Percentiles rank a stretch among this genome's conserved stretches.
Evolutionary conservation across 2,888 invertebrate genomes (phyloP).

Genomic region (Phytoseiulus persimilis): DNA sequence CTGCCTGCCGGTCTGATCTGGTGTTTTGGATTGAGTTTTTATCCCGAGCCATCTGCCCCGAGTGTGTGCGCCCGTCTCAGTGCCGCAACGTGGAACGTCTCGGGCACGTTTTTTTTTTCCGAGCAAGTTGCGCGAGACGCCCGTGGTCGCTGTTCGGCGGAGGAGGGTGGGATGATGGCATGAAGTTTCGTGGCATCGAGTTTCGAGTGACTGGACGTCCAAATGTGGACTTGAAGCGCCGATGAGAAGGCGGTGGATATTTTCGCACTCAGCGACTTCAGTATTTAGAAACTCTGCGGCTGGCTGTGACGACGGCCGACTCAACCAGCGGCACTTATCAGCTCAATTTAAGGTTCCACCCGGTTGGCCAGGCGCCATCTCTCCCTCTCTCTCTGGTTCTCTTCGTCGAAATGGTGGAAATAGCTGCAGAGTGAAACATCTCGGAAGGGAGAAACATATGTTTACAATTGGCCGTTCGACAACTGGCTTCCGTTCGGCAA

Average conservation of each 20-base stretch:
- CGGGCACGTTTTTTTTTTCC: too few species aligned
- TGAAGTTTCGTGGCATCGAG: too few species aligned
- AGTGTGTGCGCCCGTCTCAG: too few species aligned
- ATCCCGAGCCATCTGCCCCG: neutral
- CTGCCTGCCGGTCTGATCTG: neutral
- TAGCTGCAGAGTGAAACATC: conserved; percentile 7
- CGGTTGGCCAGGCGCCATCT: conserved; percentile 17
- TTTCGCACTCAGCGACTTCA: too few species aligned
- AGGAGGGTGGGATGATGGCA: too few species aligned
- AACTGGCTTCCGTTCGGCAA: neutral
- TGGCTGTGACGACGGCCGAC: neutral
- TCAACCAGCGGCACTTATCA: neutral
- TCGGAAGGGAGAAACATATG: conserved; percentile 15
- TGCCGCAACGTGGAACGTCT: too few species aligned
- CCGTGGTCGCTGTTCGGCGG: too few species aligned
- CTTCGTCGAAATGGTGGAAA: neutral
- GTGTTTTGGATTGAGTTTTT: neutral
- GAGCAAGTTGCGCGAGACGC: too few species aligned
- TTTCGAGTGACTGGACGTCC: too few species aligned
- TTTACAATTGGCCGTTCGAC: conserved; percentile 28
- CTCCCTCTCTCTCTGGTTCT: neutral
- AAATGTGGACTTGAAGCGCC: too few species aligned
- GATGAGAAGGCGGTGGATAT: too few species aligned
- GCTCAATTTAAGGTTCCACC: conserved; percentile 37
- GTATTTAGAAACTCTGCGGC: neutral